Base-by-base conservation (phyloP, 2,888 invertebrate genomes). In the Emmelina monodactyla region DNA sequence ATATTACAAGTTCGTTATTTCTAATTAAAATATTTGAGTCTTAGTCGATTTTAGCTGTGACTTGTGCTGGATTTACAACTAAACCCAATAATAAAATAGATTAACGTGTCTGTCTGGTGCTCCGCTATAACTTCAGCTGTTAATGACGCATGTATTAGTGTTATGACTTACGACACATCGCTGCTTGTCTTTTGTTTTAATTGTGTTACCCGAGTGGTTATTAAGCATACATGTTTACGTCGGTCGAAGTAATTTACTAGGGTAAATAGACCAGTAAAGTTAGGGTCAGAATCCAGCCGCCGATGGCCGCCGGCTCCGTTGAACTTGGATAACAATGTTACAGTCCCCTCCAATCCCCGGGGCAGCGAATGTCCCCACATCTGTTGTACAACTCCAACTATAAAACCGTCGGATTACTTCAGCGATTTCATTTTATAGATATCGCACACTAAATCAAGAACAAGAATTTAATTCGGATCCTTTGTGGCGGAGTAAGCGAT, bases 311-410 rank as follows among this genome's bases (percentile, higher is more conserved):
- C 13, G 29, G 29, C 29, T 29, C 53, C 63, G 62, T 62, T 66
- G 62, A 71, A 71, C 71, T 73, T 64, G 53, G 58, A 61, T 75
- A 75, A 76, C 72, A 58, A 59, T 62, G 71, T 75, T 76, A 75
- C 55, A 54, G 58, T 56, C 67, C 71, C 68, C 62, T 52, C 47
- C 53, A 55, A 70, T 69, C 73, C 75, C 51, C 48, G 68, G 62
- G 73, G 72, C 66, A 43, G 49, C 43, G 55, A 60, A 62, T 61
- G 65, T 60, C 63, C 61, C 62, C 64, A 65, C 75, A 75, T 75
- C 71, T 73, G 75, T 68, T 60, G 59, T 54, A 53, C 51, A 54
- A 63, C 52, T 61, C 59, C 51, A 57, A 58, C 61, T 67, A 65
- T 67, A 70, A 68, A 67, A 64, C 54, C 59, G 53, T 62, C 55